Base-by-base conservation (phyloP, 92 coral and sea anemone species). In the Blastomussa wellsi region DNA sequence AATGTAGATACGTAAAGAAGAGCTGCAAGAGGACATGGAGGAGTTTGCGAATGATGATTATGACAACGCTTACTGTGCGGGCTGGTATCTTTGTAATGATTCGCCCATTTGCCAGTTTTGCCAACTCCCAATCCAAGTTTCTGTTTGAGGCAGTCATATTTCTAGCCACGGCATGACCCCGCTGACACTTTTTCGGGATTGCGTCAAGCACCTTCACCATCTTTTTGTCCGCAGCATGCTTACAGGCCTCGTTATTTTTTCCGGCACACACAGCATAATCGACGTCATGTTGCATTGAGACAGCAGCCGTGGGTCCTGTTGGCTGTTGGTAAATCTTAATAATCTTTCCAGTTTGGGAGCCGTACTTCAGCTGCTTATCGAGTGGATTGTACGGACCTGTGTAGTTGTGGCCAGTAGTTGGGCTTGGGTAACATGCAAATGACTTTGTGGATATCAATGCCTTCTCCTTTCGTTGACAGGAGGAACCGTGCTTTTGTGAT, bases 221-320 rank as follows among this genome's bases (percentile, higher is more conserved):
- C 20, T 59, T 79, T 0, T 49, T 12, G 26, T 79, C 71, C 1
- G 82, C 72, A 0, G 3, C 48, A 32, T 55, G n/a, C 28, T 57
- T 55, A 24, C 82, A 79, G 1, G n/a, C 28, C 1, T 69, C 44
- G 37, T 31, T 29, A 1, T 37, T 0, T 4, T 9, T 33, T 15
- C 15, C 0, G 5, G 28, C 79, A 75, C 19, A n/a, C n/a, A 32
- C 33, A 16, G 22, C 17, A 6, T 57, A 79, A 29, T 79, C 82
- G 11, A 79, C 82, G 32, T 79, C 82, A 59, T 79, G 71, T 57
- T 79, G 82, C 72, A 79, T 55, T 7, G 82, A 72, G 32, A 20
- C 22, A 8, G 82, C 47, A n/a, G 57, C 82, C 1, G 72, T 55
- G 1, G 28, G 0, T 1, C 82, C 72, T 0, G 82, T 59, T 22